Evolutionary conservation across 2,797 vertebrate genomes (phyloP).

Genomic region (Gymnothorax javanicus): DNA sequence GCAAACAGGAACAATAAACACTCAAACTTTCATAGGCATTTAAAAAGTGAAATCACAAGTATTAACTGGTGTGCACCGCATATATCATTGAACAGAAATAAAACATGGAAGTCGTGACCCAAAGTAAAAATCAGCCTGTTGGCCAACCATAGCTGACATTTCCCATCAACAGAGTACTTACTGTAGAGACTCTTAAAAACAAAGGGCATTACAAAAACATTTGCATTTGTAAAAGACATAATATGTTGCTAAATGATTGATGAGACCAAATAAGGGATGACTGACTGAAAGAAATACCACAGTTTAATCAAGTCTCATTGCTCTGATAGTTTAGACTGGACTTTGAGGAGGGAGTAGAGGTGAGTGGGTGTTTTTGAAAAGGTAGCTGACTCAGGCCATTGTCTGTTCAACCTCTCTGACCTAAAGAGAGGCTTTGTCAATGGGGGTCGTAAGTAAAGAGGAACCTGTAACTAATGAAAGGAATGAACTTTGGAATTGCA

Average conservation of each 20-base stretch:
- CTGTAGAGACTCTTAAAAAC: slow-evolving; percentile 30
- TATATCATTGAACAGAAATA: slow-evolving; percentile 48
- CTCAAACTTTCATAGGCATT: neutral
- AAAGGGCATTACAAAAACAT: slow-evolving; percentile 18
- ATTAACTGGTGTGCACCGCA: slow-evolving; percentile 54
- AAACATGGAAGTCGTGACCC: slow-evolving; percentile 45
- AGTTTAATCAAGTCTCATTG: slow-evolving; percentile 46
- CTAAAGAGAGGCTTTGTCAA: neutral
- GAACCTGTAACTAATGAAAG: neutral
- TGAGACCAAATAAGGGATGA: slow-evolving; percentile 34
- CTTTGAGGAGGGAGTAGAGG: neutral
- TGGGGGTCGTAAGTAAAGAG: neutral
- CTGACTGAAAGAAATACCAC: slow-evolving; percentile 31
- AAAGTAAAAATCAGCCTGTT: slow-evolving; percentile 28
- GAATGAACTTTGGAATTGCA: neutral
- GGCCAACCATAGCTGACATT: slow-evolving; percentile 12
- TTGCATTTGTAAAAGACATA: slow-evolving; percentile 16
- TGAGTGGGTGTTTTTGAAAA: neutral
- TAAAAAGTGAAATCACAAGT: slow-evolving; percentile 9
- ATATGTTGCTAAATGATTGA: slow-evolving; percentile 29
- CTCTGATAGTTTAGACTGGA: slow-evolving; percentile 17
- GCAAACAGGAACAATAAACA: neutral
- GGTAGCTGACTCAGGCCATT: neutral
- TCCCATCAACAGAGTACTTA: slow-evolving; percentile 19
- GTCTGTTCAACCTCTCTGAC: neutral